Conservation (phyloP, 2,797 vertebrate genomes). For the Galago senegalensis region DNA sequence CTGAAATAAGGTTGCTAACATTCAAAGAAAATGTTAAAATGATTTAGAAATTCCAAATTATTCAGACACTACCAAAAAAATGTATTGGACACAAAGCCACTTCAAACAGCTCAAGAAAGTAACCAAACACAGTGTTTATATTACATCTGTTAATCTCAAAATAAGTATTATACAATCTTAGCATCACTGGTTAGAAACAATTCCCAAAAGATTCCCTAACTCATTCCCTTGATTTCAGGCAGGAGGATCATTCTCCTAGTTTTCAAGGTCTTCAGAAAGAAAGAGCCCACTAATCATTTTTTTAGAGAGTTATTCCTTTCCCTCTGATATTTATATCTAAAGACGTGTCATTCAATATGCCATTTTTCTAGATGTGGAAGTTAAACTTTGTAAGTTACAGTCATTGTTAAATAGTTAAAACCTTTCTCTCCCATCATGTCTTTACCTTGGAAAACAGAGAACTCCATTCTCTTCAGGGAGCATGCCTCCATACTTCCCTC, state of each 20-base stretch:
- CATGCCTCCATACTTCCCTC: background rate
- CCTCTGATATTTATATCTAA: background rate
- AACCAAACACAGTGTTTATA: conserved; percentile 27
- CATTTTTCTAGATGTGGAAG: background rate
- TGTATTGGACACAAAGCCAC: background rate
- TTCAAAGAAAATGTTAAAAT: conserved; percentile 4
- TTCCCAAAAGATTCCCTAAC: background rate
- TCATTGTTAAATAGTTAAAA: background rate
- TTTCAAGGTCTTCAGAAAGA: conserved; percentile 1
- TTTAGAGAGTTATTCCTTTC: background rate
- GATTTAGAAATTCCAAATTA: conserved; percentile 53
- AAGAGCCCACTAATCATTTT: background rate
- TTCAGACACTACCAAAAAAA: background rate
- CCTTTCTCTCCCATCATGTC: background rate
- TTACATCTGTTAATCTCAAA: background rate
- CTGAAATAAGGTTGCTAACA: background rate
- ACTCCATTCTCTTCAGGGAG: background rate
- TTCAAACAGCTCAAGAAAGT: conserved; percentile 42
- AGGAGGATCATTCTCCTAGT: background rate
- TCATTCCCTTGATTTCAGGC: background rate
- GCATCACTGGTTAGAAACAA: background rate
- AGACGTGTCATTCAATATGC: background rate
- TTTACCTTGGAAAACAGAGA: background rate
- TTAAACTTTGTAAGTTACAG: background rate
- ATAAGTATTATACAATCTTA: background rate